These are phyloP conservation scores for Petromus typicus DNA, from an alignment of 2,113 vertebrate species.

Conservation along the genomic window DNA sequence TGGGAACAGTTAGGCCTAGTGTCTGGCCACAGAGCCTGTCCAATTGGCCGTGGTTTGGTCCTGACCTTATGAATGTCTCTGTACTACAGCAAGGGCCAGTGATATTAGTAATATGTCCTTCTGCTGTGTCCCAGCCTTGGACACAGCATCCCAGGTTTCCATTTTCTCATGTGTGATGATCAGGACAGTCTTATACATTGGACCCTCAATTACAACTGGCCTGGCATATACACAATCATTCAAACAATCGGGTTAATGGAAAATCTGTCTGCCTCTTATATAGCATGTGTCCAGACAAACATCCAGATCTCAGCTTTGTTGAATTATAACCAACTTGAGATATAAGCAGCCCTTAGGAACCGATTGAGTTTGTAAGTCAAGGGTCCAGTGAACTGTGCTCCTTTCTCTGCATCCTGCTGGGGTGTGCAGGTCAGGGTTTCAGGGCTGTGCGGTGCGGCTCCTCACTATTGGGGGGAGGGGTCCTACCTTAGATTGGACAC, in stretches of 20 bases:
- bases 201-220: no score
- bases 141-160: neutral
- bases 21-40: neutral
- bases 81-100: neutral
- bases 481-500: neutral
- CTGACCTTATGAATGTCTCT: neutral
- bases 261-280: no score
- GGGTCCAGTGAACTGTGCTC: neutral
- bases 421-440: neutral
- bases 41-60: neutral
- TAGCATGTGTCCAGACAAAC: no score
- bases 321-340: no score
- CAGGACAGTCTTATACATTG: no score
- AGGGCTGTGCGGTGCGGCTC: neutral
- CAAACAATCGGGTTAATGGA: no score
- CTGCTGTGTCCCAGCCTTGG: neutral
- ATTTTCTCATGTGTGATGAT: neutral
- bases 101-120: neutral
- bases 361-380: no score
- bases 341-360: no score
- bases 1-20: neutral
- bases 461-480: neutral
- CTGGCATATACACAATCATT: no score
- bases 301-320: no score
- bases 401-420: neutral